Conservation (phyloP, 2,888 invertebrate genomes). For the Mimumesa dahlbomi region DNA sequence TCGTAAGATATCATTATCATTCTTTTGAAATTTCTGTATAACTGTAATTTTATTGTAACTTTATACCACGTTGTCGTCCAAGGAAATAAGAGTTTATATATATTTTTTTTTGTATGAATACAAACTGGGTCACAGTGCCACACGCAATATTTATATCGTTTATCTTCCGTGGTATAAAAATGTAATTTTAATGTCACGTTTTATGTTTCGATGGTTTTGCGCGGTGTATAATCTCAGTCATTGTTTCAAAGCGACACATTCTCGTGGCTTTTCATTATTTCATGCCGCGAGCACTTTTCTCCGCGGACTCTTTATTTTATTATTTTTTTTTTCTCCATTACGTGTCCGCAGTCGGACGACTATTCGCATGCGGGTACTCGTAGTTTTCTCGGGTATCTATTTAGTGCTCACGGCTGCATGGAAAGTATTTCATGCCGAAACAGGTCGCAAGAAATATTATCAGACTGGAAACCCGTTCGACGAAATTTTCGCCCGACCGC, state of each 20-base stretch:
- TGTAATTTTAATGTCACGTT: too few relatives aligned
- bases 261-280: slow-evolving; percentile 12
- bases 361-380: slow-evolving; percentile 15
- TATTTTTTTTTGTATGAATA: too few relatives aligned
- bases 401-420: slow-evolving; percentile 57
- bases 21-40: too few relatives aligned
- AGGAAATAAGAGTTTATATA: too few relatives aligned
- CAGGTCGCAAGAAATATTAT: slow-evolving; percentile 59
- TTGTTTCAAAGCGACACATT: slow-evolving; percentile 4
- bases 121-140: too few relatives aligned
- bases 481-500: slow-evolving; percentile 50
- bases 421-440: slow-evolving; percentile 60
- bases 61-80: too few relatives aligned
- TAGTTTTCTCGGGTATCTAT: slow-evolving; percentile 50
- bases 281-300: slow-evolving; percentile 16
- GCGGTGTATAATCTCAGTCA: neutral
- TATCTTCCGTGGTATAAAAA: too few relatives aligned
- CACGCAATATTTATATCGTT: too few relatives aligned
- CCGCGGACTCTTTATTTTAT: neutral
- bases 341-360: slow-evolving; percentile 1
- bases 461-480: slow-evolving; percentile 57
- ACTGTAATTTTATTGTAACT: too few relatives aligned
- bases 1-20: too few relatives aligned
- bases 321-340: slow-evolving; percentile 14
- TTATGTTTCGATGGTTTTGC: too few relatives aligned